Conservation (phyloP, 2,888 invertebrate species). For the Anaspis maculata region DNA sequence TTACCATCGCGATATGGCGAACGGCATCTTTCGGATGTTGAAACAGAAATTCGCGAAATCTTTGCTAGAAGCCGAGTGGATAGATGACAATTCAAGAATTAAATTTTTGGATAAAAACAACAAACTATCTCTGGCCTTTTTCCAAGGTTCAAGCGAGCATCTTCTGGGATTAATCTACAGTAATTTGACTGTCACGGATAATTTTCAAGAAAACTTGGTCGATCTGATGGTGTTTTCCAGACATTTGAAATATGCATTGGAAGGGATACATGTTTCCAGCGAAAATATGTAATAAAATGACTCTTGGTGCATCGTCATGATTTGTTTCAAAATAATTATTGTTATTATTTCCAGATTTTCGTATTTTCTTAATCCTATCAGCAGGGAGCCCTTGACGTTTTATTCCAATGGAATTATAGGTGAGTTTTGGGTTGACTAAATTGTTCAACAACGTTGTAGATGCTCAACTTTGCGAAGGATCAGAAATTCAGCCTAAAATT, state of each 20-base stretch:
- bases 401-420: conserved; percentile 7
- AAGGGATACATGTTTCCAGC: conserved; percentile 4
- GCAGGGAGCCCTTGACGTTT: conserved; percentile 6
- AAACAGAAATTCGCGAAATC: conserved; percentile 9
- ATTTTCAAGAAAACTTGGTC: conserved; percentile 7
- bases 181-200: conserved; percentile 2
- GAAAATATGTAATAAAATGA: conserved; percentile 7
- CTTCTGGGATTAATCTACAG: conserved; percentile 1
- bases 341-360: conserved; percentile 11
- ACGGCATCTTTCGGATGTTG: conserved; percentile 15
- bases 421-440: no score
- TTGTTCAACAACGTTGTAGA: no score
- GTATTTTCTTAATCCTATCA: conserved; percentile 7
- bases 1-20: background rate
- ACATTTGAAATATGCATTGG: conserved; percentile 2
- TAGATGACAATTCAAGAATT: conserved; percentile 13
- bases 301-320: no score
- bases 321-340: no score
- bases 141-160: conserved; percentile 1
- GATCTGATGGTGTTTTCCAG: conserved; percentile 2
- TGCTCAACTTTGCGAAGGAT: no score
- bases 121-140: conserved; percentile 13
- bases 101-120: no score
- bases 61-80: conserved; percentile 14
- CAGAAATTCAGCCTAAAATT: no score